Evolutionary conservation across 2,797 vertebrate species (phyloP), one percentile per base, ranked within the genome.

Genomic region (Crocidura indochinensis): DNA sequence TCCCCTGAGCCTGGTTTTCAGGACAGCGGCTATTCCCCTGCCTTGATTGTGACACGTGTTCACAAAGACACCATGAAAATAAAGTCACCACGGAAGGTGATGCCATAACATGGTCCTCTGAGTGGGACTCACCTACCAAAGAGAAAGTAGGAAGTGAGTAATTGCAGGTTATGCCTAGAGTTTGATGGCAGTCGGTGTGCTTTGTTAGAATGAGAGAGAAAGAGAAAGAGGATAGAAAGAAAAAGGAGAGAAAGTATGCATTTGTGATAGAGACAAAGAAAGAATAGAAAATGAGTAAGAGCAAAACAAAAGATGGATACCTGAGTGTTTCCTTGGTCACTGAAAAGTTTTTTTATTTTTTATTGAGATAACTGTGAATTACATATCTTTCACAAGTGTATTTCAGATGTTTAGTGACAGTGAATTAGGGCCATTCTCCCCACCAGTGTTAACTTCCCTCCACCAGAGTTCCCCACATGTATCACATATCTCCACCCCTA

Each of bases 171-270:
- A 78, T 49, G n/a, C n/a, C 68, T 38, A 15, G 20, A 62, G 49
- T 24, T 62, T 74, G 20, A 38, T 14, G 51, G 29, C 24, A 44
- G 31, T 22, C 20, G 75, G 24, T 27, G 8, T 51, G 38, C n/a
- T 88, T 85, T 60, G 38, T 72, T 8, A 64, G 79, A 85, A 88
- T 31, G 20, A 77, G 65, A 29, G 20, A 68, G 47, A 81, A 62
- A 65, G 4, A 56, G 12, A n/a, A 24, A 29, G 10, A 24, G n/a
- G n/a, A n/a, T n/a, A n/a, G 56, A 78, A 14, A 49, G 46, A 6
- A 14, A 24, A 11, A 67, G 9, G 51, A 53, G 51, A 53, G 12
- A 53, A 17, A 53, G 51, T 53, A 5, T 38, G 38, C 38, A 5
- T 5, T 38, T 38, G 38, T 38, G 38, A 38, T 17, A 53, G 12